These are phyloP conservation scores for Uloborus diversus DNA, from an alignment of 1,140 invertebrate species.

Conservation along the genomic window DNA sequence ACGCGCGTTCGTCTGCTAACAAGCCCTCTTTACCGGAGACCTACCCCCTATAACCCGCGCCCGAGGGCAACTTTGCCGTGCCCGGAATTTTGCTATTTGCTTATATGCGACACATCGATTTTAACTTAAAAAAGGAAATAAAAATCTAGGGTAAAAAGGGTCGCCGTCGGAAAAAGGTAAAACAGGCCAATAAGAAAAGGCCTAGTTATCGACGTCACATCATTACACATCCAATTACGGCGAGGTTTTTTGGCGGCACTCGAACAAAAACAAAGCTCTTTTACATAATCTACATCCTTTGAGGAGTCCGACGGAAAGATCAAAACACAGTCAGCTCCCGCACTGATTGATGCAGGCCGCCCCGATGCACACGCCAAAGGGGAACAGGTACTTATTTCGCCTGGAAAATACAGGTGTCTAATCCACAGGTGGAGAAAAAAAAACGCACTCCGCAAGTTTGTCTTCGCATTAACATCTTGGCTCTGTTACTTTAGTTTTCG, in stretches of 20 bases:
- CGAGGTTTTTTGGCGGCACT: conserved; percentile 46
- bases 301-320: conserved; percentile 26
- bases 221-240: conserved; percentile 55
- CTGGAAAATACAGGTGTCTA: too few relatives aligned
- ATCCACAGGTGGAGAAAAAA: too few relatives aligned
- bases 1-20: conserved; percentile 29
- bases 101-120: conserved; percentile 39
- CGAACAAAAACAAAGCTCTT: conserved; percentile 54
- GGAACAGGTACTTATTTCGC: too few relatives aligned
- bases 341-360: conserved; percentile 43
- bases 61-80: neutral
- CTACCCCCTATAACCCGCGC: neutral
- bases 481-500: too few relatives aligned
- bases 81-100: conserved; percentile 19
- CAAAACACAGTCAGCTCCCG: conserved; percentile 27
- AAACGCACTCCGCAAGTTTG: too few relatives aligned
- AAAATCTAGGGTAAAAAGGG: neutral
- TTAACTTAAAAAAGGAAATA: conserved; percentile 44
- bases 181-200: conserved; percentile 42
- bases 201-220: conserved; percentile 56
- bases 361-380: neutral
- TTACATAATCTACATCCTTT: conserved; percentile 56
- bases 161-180: neutral
- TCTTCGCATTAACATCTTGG: too few relatives aligned
- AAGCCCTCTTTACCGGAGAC: conserved; percentile 39